Conservation (phyloP, 2,113 vertebrate species). For the Mungos mungo region DNA sequence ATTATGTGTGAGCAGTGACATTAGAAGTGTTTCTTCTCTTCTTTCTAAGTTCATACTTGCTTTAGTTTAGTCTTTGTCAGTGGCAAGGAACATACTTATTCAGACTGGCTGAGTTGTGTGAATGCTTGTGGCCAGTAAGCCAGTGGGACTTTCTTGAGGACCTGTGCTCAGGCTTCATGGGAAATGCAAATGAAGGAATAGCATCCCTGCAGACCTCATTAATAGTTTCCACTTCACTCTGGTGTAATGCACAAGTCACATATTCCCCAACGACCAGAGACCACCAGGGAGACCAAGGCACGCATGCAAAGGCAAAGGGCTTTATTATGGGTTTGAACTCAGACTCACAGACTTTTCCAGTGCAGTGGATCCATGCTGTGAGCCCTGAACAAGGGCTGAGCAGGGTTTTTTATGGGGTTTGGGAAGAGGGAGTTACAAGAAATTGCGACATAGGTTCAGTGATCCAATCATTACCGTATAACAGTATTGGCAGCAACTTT, state of each 20-base stretch:
- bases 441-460: too few species aligned
- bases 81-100: not conserved
- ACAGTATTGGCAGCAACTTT: too few species aligned
- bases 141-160: not conserved
- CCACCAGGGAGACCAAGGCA: too few species aligned
- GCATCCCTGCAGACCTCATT: not conserved
- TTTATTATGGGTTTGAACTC: too few species aligned
- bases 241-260: not conserved
- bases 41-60: not conserved
- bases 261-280: too few species aligned
- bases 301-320: too few species aligned
- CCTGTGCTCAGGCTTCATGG: not conserved
- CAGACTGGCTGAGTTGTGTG: not conserved
- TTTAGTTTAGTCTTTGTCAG: not conserved
- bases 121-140: not conserved
- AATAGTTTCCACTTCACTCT: not conserved
- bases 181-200: not conserved
- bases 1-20: not conserved
- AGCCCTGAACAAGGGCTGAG: too few species aligned
- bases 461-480: too few species aligned
- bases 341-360: too few species aligned
- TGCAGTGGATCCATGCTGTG: too few species aligned
- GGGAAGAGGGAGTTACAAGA: too few species aligned
- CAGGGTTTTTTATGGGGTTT: too few species aligned
- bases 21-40: not conserved